Percentiles rank a stretch among this genome's conserved stretches.
Evolutionary conservation across 2,888 invertebrate genomes (phyloP).

Genomic region (Nomada ferruginata): DNA sequence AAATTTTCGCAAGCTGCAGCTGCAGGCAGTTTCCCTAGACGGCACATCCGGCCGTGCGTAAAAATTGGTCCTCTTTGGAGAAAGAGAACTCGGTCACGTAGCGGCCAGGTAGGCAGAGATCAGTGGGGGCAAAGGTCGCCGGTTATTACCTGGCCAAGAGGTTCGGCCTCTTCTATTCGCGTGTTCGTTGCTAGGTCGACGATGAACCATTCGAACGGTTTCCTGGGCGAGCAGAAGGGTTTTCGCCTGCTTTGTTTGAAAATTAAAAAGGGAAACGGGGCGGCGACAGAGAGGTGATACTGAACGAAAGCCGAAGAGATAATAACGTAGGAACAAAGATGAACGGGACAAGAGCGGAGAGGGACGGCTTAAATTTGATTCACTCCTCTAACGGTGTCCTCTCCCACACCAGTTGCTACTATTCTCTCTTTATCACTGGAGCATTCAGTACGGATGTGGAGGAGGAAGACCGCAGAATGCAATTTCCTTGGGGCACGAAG

Average conservation of each 20-base stretch:
- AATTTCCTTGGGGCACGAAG: conserved; percentile 68
- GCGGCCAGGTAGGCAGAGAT: conserved; percentile 53
- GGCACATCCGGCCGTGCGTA: conserved; percentile 33
- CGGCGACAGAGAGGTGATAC: neutral
- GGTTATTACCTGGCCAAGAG: conserved; percentile 61
- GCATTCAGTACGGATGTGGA: conserved; percentile 50
- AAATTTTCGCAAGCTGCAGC: conserved; percentile 38
- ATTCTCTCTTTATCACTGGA: conserved; percentile 65
- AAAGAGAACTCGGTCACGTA: conserved; percentile 54
- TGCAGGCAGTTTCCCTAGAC: conserved; percentile 20
- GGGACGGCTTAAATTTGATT: conserved; percentile 71
- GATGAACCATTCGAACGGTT: neutral
- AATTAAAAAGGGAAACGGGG: conserved; percentile 45
- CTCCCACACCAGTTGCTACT: conserved; percentile 25
- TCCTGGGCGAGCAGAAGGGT: conserved; percentile 11
- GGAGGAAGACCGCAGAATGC: conserved; percentile 69
- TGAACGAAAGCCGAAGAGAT: conserved; percentile 35
- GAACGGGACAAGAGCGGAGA: conserved; percentile 7
- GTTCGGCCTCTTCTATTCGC: conserved; percentile 19
- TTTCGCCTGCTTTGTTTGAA: conserved; percentile 52
- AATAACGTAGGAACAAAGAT: conserved; percentile 9
- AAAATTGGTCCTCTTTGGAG: conserved; percentile 45
- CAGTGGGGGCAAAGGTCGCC: conserved; percentile 47
- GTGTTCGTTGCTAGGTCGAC: conserved; percentile 48
- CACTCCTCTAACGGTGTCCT: conserved; percentile 55